A percentile compares a stretch with the other conserved stretches of the same genome.
phyloP scores from a whole-genome alignment of 2,797 vertebrate genomes.

The Synaphobranchus kaupii region DNA sequence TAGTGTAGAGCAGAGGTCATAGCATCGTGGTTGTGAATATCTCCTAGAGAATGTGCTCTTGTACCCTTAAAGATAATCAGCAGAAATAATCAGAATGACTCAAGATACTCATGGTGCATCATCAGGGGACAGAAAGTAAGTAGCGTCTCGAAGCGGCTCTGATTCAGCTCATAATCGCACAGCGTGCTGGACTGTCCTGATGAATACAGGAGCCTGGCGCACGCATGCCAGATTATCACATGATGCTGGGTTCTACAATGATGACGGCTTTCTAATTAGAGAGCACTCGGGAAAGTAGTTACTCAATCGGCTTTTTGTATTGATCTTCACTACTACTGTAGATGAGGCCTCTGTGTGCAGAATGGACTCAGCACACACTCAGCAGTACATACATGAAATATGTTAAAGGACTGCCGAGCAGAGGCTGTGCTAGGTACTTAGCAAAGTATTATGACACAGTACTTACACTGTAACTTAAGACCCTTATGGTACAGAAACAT shows the following conservation, averaged over 20 bases:
- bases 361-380: background rate
- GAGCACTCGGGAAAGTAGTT: conserved; percentile 52
- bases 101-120: background rate
- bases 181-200: background rate
- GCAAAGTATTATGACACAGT: background rate
- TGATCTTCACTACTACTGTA: conserved; percentile 22
- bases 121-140: background rate
- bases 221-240: conserved; percentile 39
- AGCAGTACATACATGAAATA: background rate
- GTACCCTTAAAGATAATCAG: background rate
- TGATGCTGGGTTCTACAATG: conserved; percentile 41
- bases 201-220: background rate
- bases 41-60: background rate
- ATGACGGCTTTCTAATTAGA: conserved; percentile 54
- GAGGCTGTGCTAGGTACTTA: background rate
- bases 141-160: background rate
- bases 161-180: background rate
- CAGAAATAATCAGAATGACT: background rate
- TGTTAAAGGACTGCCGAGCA: background rate
- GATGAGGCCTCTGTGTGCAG: background rate
- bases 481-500: background rate
- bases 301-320: conserved; percentile 58
- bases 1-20: background rate
- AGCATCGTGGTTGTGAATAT: background rate
- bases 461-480: background rate